A percentile compares a stretch with the other conserved stretches of the same genome.
Evolutionary conservation across 2,113 vertebrate genomes (phyloP).

Genomic region (Acrocephalus kingi): DNA sequence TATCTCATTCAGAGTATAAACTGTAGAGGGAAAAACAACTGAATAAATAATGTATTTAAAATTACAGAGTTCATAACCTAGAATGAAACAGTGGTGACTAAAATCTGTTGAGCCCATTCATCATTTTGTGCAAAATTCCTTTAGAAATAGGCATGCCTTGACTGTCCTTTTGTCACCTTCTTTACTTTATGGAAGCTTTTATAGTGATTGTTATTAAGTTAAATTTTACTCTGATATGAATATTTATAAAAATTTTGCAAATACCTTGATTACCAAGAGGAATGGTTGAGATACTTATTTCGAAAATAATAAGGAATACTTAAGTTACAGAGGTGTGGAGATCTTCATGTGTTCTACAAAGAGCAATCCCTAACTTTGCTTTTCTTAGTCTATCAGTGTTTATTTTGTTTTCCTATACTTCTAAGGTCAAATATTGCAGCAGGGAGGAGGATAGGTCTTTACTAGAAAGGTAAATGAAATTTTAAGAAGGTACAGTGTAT

Average conservation of each 20-base stretch:
- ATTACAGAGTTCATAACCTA: not conserved
- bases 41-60: not conserved
- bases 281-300: not conserved
- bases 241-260: not conserved
- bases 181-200: not conserved
- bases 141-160: rapidly evolving
- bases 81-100: not conserved
- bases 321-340: not conserved
- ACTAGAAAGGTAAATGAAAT: not conserved
- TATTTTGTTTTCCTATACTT: not conserved
- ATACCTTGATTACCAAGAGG: not conserved
- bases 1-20: not conserved
- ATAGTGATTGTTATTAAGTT: not conserved
- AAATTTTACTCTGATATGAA: not conserved
- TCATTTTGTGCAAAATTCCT: not conserved
- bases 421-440: not conserved
- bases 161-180: not conserved
- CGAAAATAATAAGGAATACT: not conserved
- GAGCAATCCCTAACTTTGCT: not conserved
- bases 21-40: not conserved
- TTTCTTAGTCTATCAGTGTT: not conserved
- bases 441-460: not conserved
- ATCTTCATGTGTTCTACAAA: not conserved
- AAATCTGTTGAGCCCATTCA: not conserved
- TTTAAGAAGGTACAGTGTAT: not conserved